Evolutionary conservation across 53 echinoderm and acorn worm species (phyloP), one percentile per base, ranked within the genome.

Genomic region (Mesocentrotus franciscanus): DNA sequence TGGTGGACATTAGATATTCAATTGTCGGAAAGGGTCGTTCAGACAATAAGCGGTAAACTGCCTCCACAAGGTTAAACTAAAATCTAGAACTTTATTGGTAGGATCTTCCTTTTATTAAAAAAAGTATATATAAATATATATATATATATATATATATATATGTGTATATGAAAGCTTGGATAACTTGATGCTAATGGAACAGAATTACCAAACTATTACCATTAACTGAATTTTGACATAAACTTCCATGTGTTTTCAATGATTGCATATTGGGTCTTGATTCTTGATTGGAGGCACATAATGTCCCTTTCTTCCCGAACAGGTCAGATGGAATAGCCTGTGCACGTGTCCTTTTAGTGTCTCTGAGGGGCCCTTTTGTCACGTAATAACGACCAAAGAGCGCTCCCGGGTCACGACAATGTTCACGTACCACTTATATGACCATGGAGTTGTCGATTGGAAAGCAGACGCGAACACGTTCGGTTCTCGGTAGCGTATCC

Each of bases 371-470:
- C n/a, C 87, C 9, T 87, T 87, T 87, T 87, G 87, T 87, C 87
- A 87, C 87, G 87, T 87, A 87, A 58, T 58, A 27, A 10, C 84
- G 22, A n/a, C 87, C 58, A 57, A 57, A 87, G 58, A 87, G 87
- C 58, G n/a, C 20, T 87, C 59, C 57, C 87, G 87, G 87, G 87
- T 87, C 56, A 29, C 0, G 10, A 36, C 87, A 57, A n/a, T 58
- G 87, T 87, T 57, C 87, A 29, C 87, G 58, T 58, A 27, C 87
- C 58, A 58, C 87, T 87, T 58, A n/a, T 57, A 39, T 58, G 87
- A 57, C 87, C 87, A 26, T 87, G 87, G 34, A 58, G 7, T 27
- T 58, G 57, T 58, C 26, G 14, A 27, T 58, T 11, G 12, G 87
- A 58, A 58, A 87, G 87, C 12, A 56, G 84, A 55, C 27, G 8